Evolutionary conservation across 2,888 invertebrate species (phyloP).

Genomic region (Pherbina coryleti): DNA sequence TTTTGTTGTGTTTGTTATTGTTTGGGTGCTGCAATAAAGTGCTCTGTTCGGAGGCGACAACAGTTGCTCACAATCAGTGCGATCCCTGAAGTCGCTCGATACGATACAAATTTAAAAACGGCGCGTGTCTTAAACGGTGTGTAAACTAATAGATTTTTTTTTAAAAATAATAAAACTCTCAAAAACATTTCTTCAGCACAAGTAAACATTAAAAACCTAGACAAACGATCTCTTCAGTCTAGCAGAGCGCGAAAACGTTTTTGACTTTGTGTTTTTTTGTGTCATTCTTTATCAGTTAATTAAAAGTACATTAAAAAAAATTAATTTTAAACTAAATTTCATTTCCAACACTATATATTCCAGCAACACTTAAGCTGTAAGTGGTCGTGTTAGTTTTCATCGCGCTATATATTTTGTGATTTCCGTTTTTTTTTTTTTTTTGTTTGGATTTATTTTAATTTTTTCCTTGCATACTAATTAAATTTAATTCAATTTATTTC

Average conservation of each 20-base stretch:
- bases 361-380: not conserved
- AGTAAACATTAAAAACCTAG: not conserved
- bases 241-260: no score
- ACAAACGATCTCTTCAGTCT: not conserved
- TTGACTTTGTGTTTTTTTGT: not conserved
- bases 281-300: not conserved
- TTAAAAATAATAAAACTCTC: not conserved
- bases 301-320: not conserved
- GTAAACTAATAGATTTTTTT: not conserved
- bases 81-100: conserved; percentile 24
- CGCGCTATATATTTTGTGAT: not conserved
- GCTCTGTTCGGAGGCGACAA: not conserved
- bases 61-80: conserved; percentile 20
- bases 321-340: not conserved
- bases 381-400: not conserved
- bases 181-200: not conserved
- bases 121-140: not conserved
- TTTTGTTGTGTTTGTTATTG: not conserved
- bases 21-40: not conserved
- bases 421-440: not conserved
- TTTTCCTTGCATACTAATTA: conserved; percentile 3
- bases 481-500: conserved; percentile 25
- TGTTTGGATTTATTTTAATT: no score
- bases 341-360: not conserved
- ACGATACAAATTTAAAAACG: conserved; percentile 1